These are phyloP conservation scores for Lampris incognitus DNA, from an alignment of 2,113 vertebrate genomes.

Conservation along the genomic window DNA sequence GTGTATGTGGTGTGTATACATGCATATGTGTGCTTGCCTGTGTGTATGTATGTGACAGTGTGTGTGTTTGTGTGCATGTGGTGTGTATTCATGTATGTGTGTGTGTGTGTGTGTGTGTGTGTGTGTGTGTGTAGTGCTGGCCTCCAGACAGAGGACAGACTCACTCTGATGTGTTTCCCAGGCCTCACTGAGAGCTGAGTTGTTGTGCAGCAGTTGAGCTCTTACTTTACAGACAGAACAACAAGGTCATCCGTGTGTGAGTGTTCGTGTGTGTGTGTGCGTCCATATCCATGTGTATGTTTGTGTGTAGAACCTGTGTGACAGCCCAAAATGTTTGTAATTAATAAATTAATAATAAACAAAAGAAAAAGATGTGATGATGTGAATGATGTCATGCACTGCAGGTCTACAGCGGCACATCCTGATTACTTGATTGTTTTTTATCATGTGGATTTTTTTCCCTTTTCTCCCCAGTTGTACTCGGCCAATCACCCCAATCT, in stretches of 20 bases:
- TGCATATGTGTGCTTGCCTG: not conserved
- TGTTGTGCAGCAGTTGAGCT: conserved; percentile 40
- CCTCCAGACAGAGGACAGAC: conserved; percentile 35
- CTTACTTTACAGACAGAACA: conserved; percentile 57
- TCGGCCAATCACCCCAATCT: too few species aligned
- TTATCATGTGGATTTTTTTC: too few species aligned
- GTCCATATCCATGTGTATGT: not conserved
- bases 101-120: not conserved
- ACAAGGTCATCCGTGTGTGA: conserved; percentile 39
- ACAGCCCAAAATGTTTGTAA: too few species aligned
- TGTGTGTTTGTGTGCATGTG: not conserved
- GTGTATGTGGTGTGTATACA: not conserved
- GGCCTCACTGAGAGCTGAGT: conserved; percentile 39
- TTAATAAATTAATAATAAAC: too few species aligned
- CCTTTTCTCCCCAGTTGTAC: too few species aligned
- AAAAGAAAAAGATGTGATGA: too few species aligned
- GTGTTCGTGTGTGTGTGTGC: conserved; percentile 5
- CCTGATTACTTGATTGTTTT: too few species aligned
- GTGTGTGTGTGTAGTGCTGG: conserved; percentile 18
- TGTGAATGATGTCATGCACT: too few species aligned
- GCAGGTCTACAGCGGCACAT: too few species aligned
- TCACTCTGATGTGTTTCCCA: conserved; percentile 48
- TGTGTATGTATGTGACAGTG: not conserved
- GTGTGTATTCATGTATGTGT: not conserved
- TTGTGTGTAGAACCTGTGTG: too few species aligned